Evolutionary conservation across 2,113 vertebrate genomes (phyloP).

Genomic region (Peucedramus taeniatus): DNA sequence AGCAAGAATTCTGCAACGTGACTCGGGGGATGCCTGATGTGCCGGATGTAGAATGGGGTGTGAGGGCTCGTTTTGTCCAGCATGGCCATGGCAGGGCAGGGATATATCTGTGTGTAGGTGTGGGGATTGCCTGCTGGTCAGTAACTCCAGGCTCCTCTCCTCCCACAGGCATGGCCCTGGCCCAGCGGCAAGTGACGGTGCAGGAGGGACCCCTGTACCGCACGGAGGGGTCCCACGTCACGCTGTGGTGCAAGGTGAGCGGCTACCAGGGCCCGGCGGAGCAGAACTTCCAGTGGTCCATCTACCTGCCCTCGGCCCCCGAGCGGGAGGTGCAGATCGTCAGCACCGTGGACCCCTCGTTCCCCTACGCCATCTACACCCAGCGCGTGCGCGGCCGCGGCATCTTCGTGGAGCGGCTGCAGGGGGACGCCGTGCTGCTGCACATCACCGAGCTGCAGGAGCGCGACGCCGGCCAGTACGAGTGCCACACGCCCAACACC

Average conservation of each 20-base stretch:
- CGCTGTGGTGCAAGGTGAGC: slow-evolving; percentile 92
- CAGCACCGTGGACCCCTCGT: slow-evolving; percentile 86
- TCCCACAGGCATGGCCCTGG: slow-evolving; percentile 65
- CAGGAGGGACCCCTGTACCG: slow-evolving; percentile 87
- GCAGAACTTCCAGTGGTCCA: slow-evolving; percentile 91
- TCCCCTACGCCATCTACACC: slow-evolving; percentile 87
- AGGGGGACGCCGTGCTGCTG: slow-evolving; percentile 77
- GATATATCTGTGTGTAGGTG: rapidly evolving
- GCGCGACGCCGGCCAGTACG: slow-evolving; percentile 79
- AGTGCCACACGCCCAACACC: slow-evolving; percentile 78
- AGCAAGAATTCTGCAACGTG: background rate
- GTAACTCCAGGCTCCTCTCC: background rate
- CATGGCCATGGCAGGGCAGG: rapidly evolving
- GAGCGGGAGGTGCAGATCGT: slow-evolving; percentile 91
- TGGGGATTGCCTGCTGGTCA: rapidly evolving
- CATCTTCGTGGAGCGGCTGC: slow-evolving; percentile 87
- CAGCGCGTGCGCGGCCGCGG: slow-evolving; percentile 82
- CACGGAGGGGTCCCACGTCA: slow-evolving; percentile 84
- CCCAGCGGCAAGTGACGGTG: slow-evolving; percentile 85
- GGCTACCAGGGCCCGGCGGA: slow-evolving; percentile 37
- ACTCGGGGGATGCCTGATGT: rapidly evolving
- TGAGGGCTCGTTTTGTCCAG: background rate
- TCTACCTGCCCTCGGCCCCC: slow-evolving; percentile 81
- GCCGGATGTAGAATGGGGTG: background rate
- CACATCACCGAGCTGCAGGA: slow-evolving; percentile 89